Evolutionary conservation across 2,797 vertebrate genomes (phyloP), one percentile per base, ranked within the genome.

Genomic region (Gouania willdenowi): DNA sequence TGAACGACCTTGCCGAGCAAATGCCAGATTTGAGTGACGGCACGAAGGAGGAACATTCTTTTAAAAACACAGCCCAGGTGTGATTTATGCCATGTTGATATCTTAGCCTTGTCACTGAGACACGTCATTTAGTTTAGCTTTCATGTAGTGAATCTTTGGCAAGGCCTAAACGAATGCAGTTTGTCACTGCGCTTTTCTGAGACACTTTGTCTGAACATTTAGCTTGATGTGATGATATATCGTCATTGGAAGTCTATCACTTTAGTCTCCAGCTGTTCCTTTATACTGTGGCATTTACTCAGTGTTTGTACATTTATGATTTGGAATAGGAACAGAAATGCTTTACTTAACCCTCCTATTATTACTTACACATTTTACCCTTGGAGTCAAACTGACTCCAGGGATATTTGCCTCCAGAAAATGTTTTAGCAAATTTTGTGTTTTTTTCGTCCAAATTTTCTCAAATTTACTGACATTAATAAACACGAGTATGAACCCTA

Each of bases 21-120:
- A 41, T 15, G 5, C 6, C 6, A 6, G 4, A 42, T 26, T 9
- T 21, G n/a, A 67, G 37, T 20, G 37, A 57, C 58, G 44, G 40
- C 64, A 55, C 31, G 43, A 49, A n/a, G 29, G 5, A 66, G 58
- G 27, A 76, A 66, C 24, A 62, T 66, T 73, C 81, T 25, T 27
- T 27, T 24, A 13, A 50, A 72, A 71, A 43, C 67, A 62, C 24
- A 14, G 35, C 33, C 33, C 26, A 28, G 25, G 53, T 20, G 23
- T 73, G 66, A 81, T 76, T 68, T 42, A 78, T 82, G 63, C 65
- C 60, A 39, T 14, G 11, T 34, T 41, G 9, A 39, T 49, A 46
- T 13, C 57, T 73, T 63, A 63, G 53, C 66, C 40, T 38, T 53
- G 58, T 61, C 68, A 61, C 14, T 3, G 15, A 60, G 55, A 15